Percentiles rank a stretch among this genome's conserved stretches.
Evolutionary conservation across 2,113 vertebrate species (phyloP).

Genomic region (Zosterops lateralis): DNA sequence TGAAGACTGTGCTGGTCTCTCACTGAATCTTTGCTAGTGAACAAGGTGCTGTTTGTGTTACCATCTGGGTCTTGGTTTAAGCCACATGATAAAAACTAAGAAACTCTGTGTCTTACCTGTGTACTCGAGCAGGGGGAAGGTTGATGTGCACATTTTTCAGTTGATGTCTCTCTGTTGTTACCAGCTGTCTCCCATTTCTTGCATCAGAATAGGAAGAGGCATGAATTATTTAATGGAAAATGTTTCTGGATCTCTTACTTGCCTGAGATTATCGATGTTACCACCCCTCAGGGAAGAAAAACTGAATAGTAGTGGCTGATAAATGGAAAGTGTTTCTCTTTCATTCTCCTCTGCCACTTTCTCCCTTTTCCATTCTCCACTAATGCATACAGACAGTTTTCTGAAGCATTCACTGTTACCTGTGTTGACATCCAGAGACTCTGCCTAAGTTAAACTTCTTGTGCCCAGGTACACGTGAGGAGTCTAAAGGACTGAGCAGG

Average conservation of each 20-base stretch:
- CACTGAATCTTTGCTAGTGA: neutral
- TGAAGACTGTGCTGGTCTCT: neutral
- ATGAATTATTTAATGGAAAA: conserved; percentile 8
- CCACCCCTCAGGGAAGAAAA: rapidly evolving
- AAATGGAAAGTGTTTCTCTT: neutral
- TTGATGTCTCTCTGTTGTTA: neutral
- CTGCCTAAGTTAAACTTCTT: neutral
- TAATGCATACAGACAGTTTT: neutral
- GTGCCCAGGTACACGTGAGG: neutral
- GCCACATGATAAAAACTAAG: neutral
- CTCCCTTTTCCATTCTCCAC: neutral
- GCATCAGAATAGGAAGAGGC: neutral
- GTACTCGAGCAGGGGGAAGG: neutral
- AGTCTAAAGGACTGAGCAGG: neutral
- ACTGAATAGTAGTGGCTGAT: neutral
- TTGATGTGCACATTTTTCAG: neutral
- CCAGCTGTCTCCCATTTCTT: neutral
- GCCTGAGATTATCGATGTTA: neutral
- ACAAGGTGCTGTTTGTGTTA: neutral
- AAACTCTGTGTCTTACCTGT: neutral
- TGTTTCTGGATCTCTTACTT: neutral
- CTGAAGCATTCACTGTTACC: neutral
- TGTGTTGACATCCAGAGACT: neutral
- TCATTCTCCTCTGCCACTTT: neutral
- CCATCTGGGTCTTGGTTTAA: neutral